Conservation (phyloP, 2,888 invertebrate species). For the Drosophila siamana region DNA sequence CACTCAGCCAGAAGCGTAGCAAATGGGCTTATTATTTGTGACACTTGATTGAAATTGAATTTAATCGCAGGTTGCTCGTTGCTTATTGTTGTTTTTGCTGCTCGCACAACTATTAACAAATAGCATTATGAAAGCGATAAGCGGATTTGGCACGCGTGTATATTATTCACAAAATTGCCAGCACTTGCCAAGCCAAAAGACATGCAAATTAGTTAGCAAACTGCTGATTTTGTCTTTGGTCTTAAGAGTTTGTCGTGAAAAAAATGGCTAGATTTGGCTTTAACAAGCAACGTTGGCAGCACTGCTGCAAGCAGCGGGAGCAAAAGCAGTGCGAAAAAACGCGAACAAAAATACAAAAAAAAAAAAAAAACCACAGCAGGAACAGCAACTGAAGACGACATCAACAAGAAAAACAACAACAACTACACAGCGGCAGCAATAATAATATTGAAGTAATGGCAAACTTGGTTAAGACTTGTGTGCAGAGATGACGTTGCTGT, state of each 20-base stretch:
- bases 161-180: no score
- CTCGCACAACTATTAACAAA: neutral
- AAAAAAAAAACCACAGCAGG: slow-evolving; percentile 23
- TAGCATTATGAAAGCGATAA: neutral
- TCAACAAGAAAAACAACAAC: slow-evolving; percentile 11
- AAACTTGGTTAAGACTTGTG: slow-evolving; percentile 37
- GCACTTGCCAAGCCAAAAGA: no score
- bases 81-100: neutral
- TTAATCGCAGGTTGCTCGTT: neutral
- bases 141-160: neutral
- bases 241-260: neutral
- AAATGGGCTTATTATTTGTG: neutral
- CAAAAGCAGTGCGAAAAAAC: slow-evolving; percentile 2
- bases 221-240: no score
- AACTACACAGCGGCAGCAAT: slow-evolving; percentile 3
- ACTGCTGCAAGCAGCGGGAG: slow-evolving; percentile 22
- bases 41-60: neutral
- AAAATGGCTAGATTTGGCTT: slow-evolving; percentile 15
- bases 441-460: slow-evolving; percentile 12
- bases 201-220: neutral
- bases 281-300: slow-evolving; percentile 14
- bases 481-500: slow-evolving; percentile 42
- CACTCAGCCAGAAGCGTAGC: neutral
- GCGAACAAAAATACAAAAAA: slow-evolving; percentile 6
- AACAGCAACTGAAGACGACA: slow-evolving; percentile 32